These are phyloP conservation scores for Pteromalus puparum DNA, from an alignment of 1,140 invertebrate genomes.

Conservation along the genomic window DNA sequence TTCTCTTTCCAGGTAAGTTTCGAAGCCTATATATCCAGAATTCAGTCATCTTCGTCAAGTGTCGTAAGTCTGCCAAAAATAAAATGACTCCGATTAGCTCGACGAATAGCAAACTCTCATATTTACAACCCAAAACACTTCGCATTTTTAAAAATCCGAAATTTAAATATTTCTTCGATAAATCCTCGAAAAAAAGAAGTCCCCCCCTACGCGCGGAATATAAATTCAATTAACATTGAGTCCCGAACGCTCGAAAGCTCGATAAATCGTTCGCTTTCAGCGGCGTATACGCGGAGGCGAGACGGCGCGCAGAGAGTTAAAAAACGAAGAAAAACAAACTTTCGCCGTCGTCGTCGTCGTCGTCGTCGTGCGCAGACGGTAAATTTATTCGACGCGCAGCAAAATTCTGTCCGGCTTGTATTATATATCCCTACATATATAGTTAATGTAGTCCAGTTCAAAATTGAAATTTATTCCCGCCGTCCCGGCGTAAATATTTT, in stretches of 20 bases:
- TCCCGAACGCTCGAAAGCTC: not conserved
- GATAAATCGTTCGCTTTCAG: not conserved
- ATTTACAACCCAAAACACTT: too few relatives aligned
- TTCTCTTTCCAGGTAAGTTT: constrained; percentile 17
- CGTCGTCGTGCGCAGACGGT: not conserved
- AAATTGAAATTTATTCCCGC: not conserved
- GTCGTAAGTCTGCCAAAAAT: not conserved
- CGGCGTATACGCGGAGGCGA: not conserved
- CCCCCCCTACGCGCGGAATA: not conserved
- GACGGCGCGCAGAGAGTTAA: too few relatives aligned
- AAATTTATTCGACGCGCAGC: not conserved
- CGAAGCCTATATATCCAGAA: not conserved
- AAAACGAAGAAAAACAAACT: not conserved
- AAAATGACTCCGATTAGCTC: not conserved
- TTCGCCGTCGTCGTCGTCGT: not conserved
- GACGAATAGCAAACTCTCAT: not conserved
- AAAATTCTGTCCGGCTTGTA: not conserved
- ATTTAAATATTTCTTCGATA: not conserved
- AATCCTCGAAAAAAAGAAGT: not conserved
- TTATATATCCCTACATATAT: not conserved
- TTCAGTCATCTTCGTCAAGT: not conserved
- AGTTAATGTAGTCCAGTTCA: not conserved
- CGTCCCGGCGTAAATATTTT: not conserved
- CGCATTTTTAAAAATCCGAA: not conserved
- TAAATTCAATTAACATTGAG: constrained; percentile 1